phyloP scores from a whole-genome alignment of 2,888 invertebrate species.

The Sesia apiformis region DNA sequence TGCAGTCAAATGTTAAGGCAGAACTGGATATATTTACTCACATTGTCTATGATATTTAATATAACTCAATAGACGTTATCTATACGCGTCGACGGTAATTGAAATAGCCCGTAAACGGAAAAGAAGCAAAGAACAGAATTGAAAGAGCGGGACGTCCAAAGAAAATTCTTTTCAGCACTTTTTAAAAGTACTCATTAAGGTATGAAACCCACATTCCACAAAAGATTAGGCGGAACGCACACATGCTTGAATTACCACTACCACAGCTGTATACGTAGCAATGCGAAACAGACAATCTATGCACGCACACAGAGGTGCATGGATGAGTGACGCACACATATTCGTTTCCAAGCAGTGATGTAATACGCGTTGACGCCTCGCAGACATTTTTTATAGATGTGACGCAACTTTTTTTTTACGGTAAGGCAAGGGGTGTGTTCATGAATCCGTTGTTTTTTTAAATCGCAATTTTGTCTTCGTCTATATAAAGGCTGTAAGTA shows the following conservation, averaged over 20 bases:
- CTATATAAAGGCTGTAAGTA: too few relatives aligned
- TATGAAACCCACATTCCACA: constrained; percentile 68
- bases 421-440: constrained; percentile 37
- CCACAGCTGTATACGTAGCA: neutral
- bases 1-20: too few relatives aligned
- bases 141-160: neutral
- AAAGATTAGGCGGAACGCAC: constrained; percentile 60
- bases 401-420: constrained; percentile 69
- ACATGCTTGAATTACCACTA: constrained; percentile 5
- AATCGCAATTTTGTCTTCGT: neutral
- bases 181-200: constrained; percentile 62
- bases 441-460: constrained; percentile 1
- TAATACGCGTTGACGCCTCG: constrained; percentile 65
- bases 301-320: constrained; percentile 16
- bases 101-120: neutral
- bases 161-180: constrained; percentile 48
- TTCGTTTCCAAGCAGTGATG: constrained; percentile 38
- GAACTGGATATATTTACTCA: too few relatives aligned
- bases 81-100: neutral
- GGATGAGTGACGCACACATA: constrained; percentile 1
- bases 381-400: constrained; percentile 72
- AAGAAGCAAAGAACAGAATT: neutral
- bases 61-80: too few relatives aligned
- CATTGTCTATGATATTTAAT: too few relatives aligned
- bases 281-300: constrained; percentile 1